A percentile compares a stretch with the other conserved stretches of the same genome.
Evolutionary conservation across 2,888 invertebrate genomes (phyloP).

Genomic region (Polyommatus icarus): DNA sequence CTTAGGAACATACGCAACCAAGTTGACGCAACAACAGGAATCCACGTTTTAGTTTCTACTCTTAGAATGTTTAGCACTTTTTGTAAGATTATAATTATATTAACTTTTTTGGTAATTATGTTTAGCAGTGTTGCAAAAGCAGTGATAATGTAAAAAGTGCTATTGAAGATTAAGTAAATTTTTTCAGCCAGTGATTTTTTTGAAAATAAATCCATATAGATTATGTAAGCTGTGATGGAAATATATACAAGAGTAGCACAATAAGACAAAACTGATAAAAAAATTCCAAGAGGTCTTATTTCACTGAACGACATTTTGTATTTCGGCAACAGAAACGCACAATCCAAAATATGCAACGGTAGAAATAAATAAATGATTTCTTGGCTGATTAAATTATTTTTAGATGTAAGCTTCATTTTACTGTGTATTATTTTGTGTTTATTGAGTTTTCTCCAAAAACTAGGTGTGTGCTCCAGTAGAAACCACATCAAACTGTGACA

Average conservation of each 20-base stretch:
- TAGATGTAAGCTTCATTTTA: neutral
- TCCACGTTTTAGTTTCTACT: neutral
- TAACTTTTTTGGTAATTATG: neutral
- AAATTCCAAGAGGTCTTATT: neutral
- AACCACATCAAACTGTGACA: no score
- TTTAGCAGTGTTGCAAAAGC: neutral
- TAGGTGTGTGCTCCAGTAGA: neutral
- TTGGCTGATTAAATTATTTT: neutral
- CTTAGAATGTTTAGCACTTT: neutral
- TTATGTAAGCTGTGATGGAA: neutral
- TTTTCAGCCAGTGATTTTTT: neutral
- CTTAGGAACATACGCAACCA: neutral
- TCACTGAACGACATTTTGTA: neutral
- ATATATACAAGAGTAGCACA: neutral
- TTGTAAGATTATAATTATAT: neutral
- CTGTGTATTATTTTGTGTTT: neutral
- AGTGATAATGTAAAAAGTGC: neutral
- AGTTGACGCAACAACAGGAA: neutral
- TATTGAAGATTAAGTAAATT: neutral
- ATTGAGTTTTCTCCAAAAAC: neutral
- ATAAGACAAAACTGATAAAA: neutral
- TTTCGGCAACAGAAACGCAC: neutral
- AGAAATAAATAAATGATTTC: neutral
- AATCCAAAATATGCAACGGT: constrained; percentile 5
- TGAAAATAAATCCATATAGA: neutral